Percentiles rank a stretch among this genome's conserved stretches.
phyloP scores from a whole-genome alignment of 2,888 invertebrate species.

The Euproctis similis region DNA sequence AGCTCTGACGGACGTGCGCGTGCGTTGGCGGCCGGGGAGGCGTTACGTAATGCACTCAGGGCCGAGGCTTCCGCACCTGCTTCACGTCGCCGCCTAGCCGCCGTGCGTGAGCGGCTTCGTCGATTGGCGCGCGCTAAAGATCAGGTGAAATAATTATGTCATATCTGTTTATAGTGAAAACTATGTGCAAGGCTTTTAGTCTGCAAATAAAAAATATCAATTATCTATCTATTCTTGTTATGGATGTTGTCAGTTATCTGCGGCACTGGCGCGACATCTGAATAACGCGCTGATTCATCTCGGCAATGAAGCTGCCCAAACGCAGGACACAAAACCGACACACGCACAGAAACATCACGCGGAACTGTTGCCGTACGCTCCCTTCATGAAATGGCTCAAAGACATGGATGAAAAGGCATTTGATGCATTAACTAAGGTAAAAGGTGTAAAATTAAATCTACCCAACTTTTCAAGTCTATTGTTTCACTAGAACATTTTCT shows the following conservation, averaged over 20 bases:
- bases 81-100: slow-evolving; percentile 40
- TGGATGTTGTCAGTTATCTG: slow-evolving; percentile 70
- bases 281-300: slow-evolving; percentile 97
- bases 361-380: slow-evolving; percentile 90
- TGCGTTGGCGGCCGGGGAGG: slow-evolving; percentile 40
- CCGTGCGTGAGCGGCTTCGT: slow-evolving; percentile 48
- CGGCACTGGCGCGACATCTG: slow-evolving; percentile 89
- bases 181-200: too few relatives aligned
- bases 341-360: slow-evolving; percentile 84
- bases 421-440: slow-evolving; percentile 82
- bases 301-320: slow-evolving; percentile 76
- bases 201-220: too few relatives aligned
- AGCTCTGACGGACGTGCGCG: slow-evolving; percentile 43
- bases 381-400: slow-evolving; percentile 94
- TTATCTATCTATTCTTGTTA: too few relatives aligned
- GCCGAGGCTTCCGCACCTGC: slow-evolving; percentile 25
- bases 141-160: too few relatives aligned
- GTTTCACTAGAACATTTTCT: too few relatives aligned
- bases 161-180: too few relatives aligned
- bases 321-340: too few relatives aligned
- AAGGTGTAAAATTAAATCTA: too few relatives aligned
- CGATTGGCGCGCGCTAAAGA: slow-evolving; percentile 46
- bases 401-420: slow-evolving; percentile 90
- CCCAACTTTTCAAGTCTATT: too few relatives aligned
- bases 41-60: slow-evolving; percentile 32